Base-by-base conservation (phyloP, 2,888 invertebrate genomes). In the Encarsia formosa region DNA sequence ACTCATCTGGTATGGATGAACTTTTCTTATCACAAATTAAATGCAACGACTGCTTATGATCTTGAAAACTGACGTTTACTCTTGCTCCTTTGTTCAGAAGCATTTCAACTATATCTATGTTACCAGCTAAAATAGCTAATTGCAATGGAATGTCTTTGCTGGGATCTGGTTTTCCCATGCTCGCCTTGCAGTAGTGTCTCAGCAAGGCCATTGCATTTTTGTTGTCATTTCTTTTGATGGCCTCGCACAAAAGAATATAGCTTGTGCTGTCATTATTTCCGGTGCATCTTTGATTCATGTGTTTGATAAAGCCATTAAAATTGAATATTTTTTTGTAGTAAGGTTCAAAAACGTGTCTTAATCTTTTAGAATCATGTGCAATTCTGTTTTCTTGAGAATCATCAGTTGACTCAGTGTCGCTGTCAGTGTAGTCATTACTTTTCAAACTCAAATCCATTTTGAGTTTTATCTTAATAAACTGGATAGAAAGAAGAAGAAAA, bases 61-160 rank as follows among this genome's bases (percentile, higher is more conserved):
- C 47, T 2, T 47, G 47, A 29, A 52, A 52, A 35, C 47, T 42
- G 5, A 39, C 22, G 6, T 39, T 29, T 2, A 22, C 46, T 19
- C 51, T 19, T 4, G 51, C 51, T 20, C 51, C 51, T 24, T 35
- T 52, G 6, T 15, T 24, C 35, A 52, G 18, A 2, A 52, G 20
- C 22, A 37, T 16, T 24, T 35, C 37, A 15, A 46, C 46, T 4
- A 52, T 20, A 15, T 52, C 41, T 8, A 41, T 32, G 15, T 52
- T 41, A 3, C 51, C 51, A 16, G 41, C 35, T 9, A 52, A 16
- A 16, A 26, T 37, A 6, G 51, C 51, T 19, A 52, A 40, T 5
- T 46, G 46, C n/a, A 52, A 16, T 19, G 51, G 51, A 23, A 52
- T 41, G 22, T 52, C 51, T 20, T 52, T 52, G 35, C 41, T 37